Conservation (phyloP, 2,113 vertebrate genomes). For the Oreotrochilus melanogaster region DNA sequence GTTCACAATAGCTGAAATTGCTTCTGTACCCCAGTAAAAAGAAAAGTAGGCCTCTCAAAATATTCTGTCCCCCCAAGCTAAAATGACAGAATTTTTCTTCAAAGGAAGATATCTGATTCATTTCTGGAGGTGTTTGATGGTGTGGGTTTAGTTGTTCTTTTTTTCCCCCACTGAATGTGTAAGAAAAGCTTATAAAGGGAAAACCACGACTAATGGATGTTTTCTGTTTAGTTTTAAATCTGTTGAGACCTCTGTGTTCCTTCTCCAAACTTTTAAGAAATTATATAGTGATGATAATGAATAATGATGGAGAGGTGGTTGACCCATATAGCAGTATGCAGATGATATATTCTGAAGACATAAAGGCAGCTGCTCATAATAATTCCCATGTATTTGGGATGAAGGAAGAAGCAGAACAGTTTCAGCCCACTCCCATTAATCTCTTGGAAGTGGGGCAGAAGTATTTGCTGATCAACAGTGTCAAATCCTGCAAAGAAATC, state of each 20-base stretch:
- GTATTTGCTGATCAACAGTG: conserved; percentile 49
- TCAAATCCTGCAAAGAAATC: conserved; percentile 40
- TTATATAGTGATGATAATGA: not conserved
- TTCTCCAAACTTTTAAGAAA: not conserved
- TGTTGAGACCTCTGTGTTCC: not conserved
- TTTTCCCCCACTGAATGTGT: accelerated
- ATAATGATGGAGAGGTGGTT: not conserved
- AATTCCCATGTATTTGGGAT: not conserved
- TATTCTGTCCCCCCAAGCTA: not conserved
- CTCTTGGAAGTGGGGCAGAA: conserved; percentile 23
- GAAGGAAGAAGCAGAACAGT: not conserved
- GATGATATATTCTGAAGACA: conserved; percentile 6
- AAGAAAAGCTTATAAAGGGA: not conserved
- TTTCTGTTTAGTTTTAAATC: conserved; percentile 4
- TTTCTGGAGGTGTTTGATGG: not conserved
- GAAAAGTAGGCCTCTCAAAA: not conserved
- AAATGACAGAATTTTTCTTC: not conserved
- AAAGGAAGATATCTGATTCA: not conserved
- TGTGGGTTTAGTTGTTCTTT: not conserved
- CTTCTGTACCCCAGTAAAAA: not conserved
- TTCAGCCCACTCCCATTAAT: conserved; percentile 22
- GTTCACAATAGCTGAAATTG: not conserved
- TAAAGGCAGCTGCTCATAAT: not conserved
- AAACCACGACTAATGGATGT: not conserved
- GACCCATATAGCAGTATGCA: not conserved